These are phyloP conservation scores for Bufotes viridis DNA, from an alignment of 2,797 vertebrate genomes.

Conservation along the genomic window DNA sequence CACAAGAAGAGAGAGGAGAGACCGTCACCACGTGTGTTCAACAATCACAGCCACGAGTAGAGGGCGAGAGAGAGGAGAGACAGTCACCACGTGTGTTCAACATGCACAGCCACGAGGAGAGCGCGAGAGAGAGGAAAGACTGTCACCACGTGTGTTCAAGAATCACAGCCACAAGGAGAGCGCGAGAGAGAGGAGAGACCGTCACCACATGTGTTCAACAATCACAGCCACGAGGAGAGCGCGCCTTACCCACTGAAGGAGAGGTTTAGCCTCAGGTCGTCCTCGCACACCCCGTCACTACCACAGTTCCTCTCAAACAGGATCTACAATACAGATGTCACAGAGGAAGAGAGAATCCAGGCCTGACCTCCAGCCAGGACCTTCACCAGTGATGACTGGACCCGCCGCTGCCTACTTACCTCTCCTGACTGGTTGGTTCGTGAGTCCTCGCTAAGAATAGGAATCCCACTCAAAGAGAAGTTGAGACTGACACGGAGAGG, in stretches of 20 bases:
- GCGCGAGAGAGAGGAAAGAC: too few relatives aligned
- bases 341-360: too few relatives aligned
- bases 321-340: slow-evolving; percentile 20
- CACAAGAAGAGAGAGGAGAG: neutral
- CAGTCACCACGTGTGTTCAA: neutral
- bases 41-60: too few relatives aligned
- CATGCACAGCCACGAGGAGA: too few relatives aligned
- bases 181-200: neutral
- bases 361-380: too few relatives aligned
- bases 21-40: neutral
- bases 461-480: slow-evolving; percentile 29
- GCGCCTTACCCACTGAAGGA: slow-evolving; percentile 23
- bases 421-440: neutral
- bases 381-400: neutral
- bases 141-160: too few relatives aligned
- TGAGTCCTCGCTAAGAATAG: slow-evolving; percentile 48
- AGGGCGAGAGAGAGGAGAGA: neutral
- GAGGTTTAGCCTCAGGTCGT: slow-evolving; percentile 33
- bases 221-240: neutral
- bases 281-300: slow-evolving; percentile 28
- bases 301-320: slow-evolving; percentile 54
- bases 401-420: neutral
- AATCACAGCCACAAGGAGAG: neutral
- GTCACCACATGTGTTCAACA: neutral
- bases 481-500: slow-evolving; percentile 37